A percentile compares a stretch with the other conserved stretches of the same genome.
Evolutionary conservation across 2,888 invertebrate genomes (phyloP).

Genomic region (Pandemis heparana): DNA sequence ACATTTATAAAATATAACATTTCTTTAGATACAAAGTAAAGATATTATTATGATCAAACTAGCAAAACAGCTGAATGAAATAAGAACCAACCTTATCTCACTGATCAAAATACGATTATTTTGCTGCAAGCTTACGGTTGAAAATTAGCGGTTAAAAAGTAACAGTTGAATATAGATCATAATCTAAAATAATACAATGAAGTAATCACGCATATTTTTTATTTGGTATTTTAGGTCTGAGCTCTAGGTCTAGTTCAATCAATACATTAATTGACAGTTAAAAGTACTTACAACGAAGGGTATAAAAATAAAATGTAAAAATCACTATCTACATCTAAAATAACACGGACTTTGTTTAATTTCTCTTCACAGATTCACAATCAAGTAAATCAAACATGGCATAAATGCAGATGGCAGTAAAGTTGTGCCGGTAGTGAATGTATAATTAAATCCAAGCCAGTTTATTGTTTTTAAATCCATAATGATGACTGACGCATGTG

Average conservation of each 20-base stretch:
- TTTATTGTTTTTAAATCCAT: too few relatives aligned
- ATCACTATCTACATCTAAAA: constrained; percentile 62
- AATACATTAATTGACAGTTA: constrained; percentile 81
- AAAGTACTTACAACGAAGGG: constrained; percentile 74
- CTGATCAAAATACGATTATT: too few relatives aligned
- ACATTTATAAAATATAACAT: too few relatives aligned
- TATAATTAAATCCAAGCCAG: too few relatives aligned
- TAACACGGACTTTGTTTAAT: constrained; percentile 45
- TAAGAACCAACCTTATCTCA: too few relatives aligned
- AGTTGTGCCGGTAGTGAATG: too few relatives aligned
- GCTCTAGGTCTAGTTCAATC: constrained; percentile 55
- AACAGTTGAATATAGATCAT: not conserved
- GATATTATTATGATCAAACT: too few relatives aligned
- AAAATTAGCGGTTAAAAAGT: too few relatives aligned
- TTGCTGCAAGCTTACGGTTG: too few relatives aligned
- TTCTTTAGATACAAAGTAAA: too few relatives aligned
- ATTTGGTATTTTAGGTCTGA: constrained; percentile 53
- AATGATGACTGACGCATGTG: too few relatives aligned
- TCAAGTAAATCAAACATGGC: not conserved
- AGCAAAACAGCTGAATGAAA: too few relatives aligned
- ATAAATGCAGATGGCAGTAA: not conserved
- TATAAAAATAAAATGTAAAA: constrained; percentile 81
- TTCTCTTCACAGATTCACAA: constrained; percentile 32
- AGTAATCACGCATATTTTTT: constrained; percentile 79
- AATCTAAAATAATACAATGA: constrained; percentile 49